A percentile compares a stretch with the other conserved stretches of the same genome.
Conservation (phyloP, 2,797 vertebrate genomes). For the Ceryle rudis region DNA sequence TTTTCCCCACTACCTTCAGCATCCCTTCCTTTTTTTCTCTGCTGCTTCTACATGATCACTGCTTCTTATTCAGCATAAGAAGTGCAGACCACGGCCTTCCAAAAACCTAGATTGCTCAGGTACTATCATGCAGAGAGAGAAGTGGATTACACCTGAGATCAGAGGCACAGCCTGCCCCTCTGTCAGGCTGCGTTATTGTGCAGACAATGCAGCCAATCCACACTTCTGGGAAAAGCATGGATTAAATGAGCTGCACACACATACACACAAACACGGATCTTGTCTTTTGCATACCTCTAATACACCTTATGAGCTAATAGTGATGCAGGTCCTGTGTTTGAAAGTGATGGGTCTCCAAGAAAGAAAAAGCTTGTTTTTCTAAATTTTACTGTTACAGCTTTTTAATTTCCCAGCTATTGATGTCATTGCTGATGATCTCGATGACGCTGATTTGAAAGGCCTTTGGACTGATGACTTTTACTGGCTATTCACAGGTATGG, state of each 20-base stretch:
- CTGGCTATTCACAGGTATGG: neutral
- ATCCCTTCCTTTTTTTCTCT: neutral
- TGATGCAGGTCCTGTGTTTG: neutral
- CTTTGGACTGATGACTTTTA: slow-evolving; percentile 43
- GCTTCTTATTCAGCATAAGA: neutral
- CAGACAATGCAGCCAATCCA: neutral
- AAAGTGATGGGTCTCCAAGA: neutral
- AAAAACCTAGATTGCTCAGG: neutral
- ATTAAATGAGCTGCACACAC: neutral
- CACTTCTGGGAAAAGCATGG: neutral
- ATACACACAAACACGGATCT: neutral
- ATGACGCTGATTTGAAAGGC: slow-evolving; percentile 22
- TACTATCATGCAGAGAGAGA: neutral
- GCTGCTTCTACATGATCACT: neutral
- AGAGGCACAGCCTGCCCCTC: neutral
- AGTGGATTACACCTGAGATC: neutral
- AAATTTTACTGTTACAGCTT: neutral
- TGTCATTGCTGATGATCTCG: neutral
- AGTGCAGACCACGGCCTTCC: neutral
- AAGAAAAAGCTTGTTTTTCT: neutral
- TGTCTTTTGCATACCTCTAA: neutral
- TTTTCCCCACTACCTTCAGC: neutral
- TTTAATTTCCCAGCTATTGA: neutral
- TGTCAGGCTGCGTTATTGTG: neutral
- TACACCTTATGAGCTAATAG: neutral